Evolutionary conservation across 2,797 vertebrate species (phyloP).

Genomic region (Epinephelus malabaricus): DNA sequence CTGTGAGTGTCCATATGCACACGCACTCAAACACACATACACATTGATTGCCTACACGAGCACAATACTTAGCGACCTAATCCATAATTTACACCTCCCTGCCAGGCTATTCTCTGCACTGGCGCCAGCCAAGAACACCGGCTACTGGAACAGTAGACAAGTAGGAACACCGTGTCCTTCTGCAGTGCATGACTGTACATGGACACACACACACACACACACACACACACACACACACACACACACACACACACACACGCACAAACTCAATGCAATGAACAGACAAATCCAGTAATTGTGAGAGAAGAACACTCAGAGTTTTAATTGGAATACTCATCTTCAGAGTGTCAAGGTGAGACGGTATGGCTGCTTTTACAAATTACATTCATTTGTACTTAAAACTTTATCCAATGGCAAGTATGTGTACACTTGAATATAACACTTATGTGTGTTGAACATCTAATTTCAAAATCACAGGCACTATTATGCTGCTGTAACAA

Average conservation of each 20-base stretch:
- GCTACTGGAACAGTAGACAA: slow-evolving; percentile 77
- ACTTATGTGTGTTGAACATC: slow-evolving; percentile 7
- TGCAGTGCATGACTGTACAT: slow-evolving; percentile 49
- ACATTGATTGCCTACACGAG: slow-evolving; percentile 52
- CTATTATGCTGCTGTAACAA: neutral
- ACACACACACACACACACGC: slow-evolving; percentile 12
- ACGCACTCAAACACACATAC: slow-evolving; percentile 32
- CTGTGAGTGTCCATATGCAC: slow-evolving; percentile 12
- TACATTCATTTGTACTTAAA: neutral
- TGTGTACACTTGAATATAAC: slow-evolving; percentile 10
- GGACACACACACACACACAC: slow-evolving; percentile 25
- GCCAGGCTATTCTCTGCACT: slow-evolving; percentile 75
- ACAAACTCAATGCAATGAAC: neutral
- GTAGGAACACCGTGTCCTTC: slow-evolving; percentile 74
- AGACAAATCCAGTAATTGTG: slow-evolving; percentile 32
- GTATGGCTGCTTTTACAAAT: slow-evolving; percentile 8
- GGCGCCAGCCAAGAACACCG: slow-evolving; percentile 78
- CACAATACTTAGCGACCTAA: slow-evolving; percentile 73
- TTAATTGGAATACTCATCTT: slow-evolving; percentile 11
- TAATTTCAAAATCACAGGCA: neutral
- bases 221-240: slow-evolving; percentile 18
- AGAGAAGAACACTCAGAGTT: slow-evolving; percentile 6
- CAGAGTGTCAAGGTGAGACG: slow-evolving; percentile 1
- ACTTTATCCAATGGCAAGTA: slow-evolving; percentile 8
- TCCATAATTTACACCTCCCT: slow-evolving; percentile 84